Conservation (phyloP, 2,888 invertebrate species). For the Epicampocera succincta region DNA sequence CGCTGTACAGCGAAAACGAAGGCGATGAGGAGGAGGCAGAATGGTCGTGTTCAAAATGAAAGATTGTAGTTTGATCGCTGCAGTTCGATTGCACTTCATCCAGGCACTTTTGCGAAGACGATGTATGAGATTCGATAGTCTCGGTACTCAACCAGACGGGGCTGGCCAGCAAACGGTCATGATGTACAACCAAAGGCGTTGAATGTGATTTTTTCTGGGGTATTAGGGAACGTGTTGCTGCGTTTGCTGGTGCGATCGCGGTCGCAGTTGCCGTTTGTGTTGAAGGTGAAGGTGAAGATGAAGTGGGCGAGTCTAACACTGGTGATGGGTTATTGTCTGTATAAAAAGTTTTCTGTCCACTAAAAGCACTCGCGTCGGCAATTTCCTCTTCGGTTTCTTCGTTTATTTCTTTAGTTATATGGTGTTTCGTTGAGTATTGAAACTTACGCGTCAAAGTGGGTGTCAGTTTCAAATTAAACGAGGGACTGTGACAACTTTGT, state of each 20-base stretch:
- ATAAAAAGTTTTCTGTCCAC: neutral
- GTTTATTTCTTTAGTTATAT: slow-evolving; percentile 59
- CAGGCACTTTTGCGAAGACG: slow-evolving; percentile 68
- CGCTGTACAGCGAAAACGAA: slow-evolving; percentile 69
- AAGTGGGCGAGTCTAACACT: neutral
- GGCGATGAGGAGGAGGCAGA: slow-evolving; percentile 71
- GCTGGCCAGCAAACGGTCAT: slow-evolving; percentile 48
- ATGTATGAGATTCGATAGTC: slow-evolving; percentile 69
- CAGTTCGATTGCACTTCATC: slow-evolving; percentile 74
- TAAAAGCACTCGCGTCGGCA: neutral
- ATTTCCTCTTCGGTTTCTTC: slow-evolving; percentile 64
- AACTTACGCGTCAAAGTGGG: slow-evolving; percentile 64
- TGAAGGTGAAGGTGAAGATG: slow-evolving; percentile 22
- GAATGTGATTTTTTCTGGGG: slow-evolving; percentile 60
- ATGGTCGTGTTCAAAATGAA: slow-evolving; percentile 73
- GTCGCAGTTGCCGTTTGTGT: slow-evolving; percentile 3
- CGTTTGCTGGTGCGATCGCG: slow-evolving; percentile 59
- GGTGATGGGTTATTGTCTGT: slow-evolving; percentile 20
- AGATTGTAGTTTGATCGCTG: slow-evolving; percentile 73
- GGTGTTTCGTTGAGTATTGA: slow-evolving; percentile 59
- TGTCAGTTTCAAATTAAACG: slow-evolving; percentile 46
- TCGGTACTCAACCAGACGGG: slow-evolving; percentile 72
- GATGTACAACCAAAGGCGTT: slow-evolving; percentile 48
- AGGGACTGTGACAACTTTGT: slow-evolving; percentile 34
- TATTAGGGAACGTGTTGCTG: slow-evolving; percentile 33